Conservation (phyloP, 2,113 vertebrate species). For the Trogon melanurus region DNA sequence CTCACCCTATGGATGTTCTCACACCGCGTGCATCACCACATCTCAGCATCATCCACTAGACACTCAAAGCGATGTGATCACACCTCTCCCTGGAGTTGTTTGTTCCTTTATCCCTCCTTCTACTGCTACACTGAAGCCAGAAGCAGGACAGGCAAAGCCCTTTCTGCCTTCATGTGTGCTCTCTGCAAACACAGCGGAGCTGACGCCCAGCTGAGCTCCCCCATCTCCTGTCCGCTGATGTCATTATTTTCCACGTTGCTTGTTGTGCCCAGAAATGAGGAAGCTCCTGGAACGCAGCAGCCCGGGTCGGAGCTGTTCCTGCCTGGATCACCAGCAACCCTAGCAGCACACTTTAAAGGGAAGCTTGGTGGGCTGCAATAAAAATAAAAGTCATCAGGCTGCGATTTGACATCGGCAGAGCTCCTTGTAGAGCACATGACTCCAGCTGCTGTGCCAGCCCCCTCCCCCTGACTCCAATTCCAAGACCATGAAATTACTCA, state of each 20-base stretch:
- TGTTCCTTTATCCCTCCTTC: neutral
- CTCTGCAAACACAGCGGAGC: neutral
- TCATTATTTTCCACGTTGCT: constrained; percentile 19
- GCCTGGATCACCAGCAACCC: neutral
- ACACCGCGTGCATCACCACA: neutral
- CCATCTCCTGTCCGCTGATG: constrained; percentile 9
- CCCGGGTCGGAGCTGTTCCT: neutral
- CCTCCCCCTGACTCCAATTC: neutral
- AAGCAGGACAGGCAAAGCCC: neutral
- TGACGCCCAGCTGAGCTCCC: constrained; percentile 8
- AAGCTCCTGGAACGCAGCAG: neutral
- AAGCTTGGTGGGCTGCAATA: constrained; percentile 16
- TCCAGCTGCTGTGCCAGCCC: neutral
- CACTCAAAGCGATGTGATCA: neutral
- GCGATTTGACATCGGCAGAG: neutral
- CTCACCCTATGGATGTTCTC: neutral
- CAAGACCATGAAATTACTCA: constrained; percentile 53
- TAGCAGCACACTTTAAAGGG: neutral
- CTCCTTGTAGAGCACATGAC: neutral
- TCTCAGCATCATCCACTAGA: neutral
- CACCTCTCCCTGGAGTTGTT: neutral
- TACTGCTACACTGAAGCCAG: neutral
- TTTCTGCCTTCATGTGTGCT: neutral
- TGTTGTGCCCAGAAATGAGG: neutral
- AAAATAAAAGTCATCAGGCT: constrained; percentile 17